Evolutionary conservation across 2,888 invertebrate species (phyloP).

Genomic region (Nysson spinosus): DNA sequence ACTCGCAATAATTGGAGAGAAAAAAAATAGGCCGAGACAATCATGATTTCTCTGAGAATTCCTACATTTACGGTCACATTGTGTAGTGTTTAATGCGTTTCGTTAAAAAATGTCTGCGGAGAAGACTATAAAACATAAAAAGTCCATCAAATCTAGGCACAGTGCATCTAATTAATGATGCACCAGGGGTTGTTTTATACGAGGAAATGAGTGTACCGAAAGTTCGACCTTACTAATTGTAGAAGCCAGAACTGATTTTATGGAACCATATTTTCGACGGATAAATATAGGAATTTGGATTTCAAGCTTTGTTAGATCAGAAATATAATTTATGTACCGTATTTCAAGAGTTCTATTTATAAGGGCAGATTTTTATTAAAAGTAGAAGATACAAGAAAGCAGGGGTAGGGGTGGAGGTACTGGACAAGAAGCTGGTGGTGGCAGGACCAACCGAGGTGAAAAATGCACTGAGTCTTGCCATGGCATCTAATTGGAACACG

Average conservation of each 20-base stretch:
- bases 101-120: neutral
- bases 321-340: no score
- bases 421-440: neutral
- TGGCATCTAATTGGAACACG: conserved; percentile 74
- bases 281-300: no score
- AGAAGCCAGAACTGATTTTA: no score
- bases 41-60: conserved; percentile 18
- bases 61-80: neutral
- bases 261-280: no score
- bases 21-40: conserved; percentile 35
- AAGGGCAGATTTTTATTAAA: conserved; percentile 55
- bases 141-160: no score
- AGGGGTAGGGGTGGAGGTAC: neutral
- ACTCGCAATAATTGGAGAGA: conserved; percentile 39
- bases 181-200: no score
- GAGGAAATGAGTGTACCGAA: no score
- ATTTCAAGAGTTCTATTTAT: no score
- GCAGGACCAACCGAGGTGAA: conserved; percentile 33
- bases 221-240: no score
- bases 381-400: conserved; percentile 19
- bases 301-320: no score
- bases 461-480: conserved; percentile 52
- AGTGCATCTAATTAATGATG: no score
- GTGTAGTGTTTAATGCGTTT: neutral
- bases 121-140: no score